A percentile compares a stretch with the other conserved stretches of the same genome.
Conservation (phyloP, 2,888 invertebrate species). For the Stictocephala bisonia region DNA sequence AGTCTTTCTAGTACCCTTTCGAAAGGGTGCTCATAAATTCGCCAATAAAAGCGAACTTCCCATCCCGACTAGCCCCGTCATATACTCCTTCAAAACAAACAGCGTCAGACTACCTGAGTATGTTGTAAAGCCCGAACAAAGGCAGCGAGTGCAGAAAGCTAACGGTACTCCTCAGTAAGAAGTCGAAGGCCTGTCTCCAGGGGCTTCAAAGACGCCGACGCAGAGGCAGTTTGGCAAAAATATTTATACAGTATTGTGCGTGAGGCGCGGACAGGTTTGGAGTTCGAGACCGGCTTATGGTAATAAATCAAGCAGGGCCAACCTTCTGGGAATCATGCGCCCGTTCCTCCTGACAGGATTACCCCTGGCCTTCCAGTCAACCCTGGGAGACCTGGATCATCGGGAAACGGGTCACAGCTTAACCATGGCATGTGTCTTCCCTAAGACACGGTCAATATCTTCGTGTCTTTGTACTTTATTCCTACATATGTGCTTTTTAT, state of each 20-base stretch:
- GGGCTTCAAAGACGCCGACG: background rate
- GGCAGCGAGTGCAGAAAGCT: background rate
- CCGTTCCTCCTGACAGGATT: background rate
- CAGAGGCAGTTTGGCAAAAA: background rate
- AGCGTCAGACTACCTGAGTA: background rate
- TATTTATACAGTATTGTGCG: conserved; percentile 32
- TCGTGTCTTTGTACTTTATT: too few relatives aligned
- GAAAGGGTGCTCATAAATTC: too few relatives aligned
- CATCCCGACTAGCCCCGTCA: too few relatives aligned
- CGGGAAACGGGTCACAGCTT: background rate
- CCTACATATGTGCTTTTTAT: too few relatives aligned
- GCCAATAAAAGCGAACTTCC: too few relatives aligned
- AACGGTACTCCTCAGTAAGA: conserved; percentile 8
- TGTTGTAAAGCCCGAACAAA: background rate
- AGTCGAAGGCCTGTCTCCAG: background rate
- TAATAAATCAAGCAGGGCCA: background rate
- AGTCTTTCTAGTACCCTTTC: too few relatives aligned
- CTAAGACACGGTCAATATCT: too few relatives aligned
- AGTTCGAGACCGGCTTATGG: too few relatives aligned
- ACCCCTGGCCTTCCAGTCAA: conserved; percentile 12
- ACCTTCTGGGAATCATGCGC: conserved; percentile 28
- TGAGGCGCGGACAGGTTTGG: background rate
- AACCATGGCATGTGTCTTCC: too few relatives aligned
- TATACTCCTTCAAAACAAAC: too few relatives aligned
- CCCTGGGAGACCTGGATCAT: conserved; percentile 10